Base-by-base conservation (phyloP, 2,888 invertebrate species). In the Andrena flavipes region DNA sequence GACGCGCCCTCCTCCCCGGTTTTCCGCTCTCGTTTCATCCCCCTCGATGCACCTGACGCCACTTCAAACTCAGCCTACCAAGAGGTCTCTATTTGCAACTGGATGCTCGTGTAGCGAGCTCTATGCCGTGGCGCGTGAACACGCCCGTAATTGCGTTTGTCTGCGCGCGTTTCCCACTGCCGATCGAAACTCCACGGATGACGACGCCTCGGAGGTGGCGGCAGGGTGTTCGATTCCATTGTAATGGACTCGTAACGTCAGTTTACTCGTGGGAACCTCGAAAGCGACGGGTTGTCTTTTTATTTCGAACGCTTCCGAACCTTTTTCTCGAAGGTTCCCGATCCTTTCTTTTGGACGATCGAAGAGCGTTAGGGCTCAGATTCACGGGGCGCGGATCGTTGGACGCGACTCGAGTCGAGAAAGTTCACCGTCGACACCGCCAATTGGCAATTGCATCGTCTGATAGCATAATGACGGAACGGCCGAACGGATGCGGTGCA, bases 371-470 rank as follows among this genome's bases (percentile, higher is more conserved):
- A 4, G 13, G 13, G 51, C 13, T 10, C 23, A 8, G 23, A 63
- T 26, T 48, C 26, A 48, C 67, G 10, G 49, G 20, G 20, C 56
- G 16, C 49, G 23, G 20, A 42, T 63, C 78, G 72, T 74, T 56
- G 56, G 54, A 76, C 76, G 75, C 65, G 64, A 63, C 48, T 59
- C 30, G 30, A 68, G 79, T 59, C 71, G 86, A 80, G 88, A 88
- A 88, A 86, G 87, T 88, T 87, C 76, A 76, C 70, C 79, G 68
- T 64, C 76, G 87, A 74, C 82, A 70, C 77, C 80, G 81, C 84
- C 89, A 91, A 91, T 91, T 91, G 91, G 85, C 90, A 91, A 91
- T 91, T 90, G 90, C 89, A 87, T 81, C 89, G 91, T 91, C 91
- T 91, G 91, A 91, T 91, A 91, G 86, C 87, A 89, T 90, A 91